phyloP scores from a whole-genome alignment of 30 jellyfish, hydroid and myxozoan species.

The Cassiopea andromeda region DNA sequence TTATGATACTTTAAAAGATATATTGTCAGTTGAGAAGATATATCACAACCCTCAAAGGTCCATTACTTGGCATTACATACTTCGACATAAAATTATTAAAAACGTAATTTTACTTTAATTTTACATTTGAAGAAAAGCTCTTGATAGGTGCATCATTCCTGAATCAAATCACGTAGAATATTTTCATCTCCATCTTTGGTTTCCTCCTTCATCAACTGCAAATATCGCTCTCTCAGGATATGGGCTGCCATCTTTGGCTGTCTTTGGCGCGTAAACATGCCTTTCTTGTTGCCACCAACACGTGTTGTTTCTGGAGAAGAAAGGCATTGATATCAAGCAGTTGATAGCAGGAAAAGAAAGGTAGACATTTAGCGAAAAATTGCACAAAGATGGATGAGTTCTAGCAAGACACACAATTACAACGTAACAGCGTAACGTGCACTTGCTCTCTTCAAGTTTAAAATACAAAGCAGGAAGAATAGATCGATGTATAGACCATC shows the following conservation, averaged over 20 bases:
- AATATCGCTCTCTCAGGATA: slow-evolving; percentile 85
- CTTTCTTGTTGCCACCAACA: slow-evolving; percentile 96
- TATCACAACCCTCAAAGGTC: too few relatives aligned
- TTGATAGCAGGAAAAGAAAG: not conserved
- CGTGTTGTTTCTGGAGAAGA: slow-evolving; percentile 61
- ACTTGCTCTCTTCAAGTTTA: too few relatives aligned
- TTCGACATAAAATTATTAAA: too few relatives aligned
- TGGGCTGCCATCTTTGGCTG: slow-evolving; percentile 96
- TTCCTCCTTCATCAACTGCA: slow-evolving; percentile 53
- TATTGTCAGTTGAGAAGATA: too few relatives aligned
- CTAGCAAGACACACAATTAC: too few relatives aligned
- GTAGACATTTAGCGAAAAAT: not conserved
- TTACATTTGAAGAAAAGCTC: not conserved
- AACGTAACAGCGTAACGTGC: too few relatives aligned
- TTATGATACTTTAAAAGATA: too few relatives aligned
- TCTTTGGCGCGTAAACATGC: slow-evolving; percentile 92
- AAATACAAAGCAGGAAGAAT: too few relatives aligned
- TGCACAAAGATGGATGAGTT: too few relatives aligned
- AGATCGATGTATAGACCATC: too few relatives aligned
- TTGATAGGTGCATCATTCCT: slow-evolving; percentile 64
- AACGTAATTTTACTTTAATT: not conserved
- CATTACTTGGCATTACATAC: too few relatives aligned
- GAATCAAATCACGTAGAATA: slow-evolving; percentile 40
- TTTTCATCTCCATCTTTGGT: slow-evolving; percentile 44
- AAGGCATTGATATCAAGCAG: not conserved